phyloP scores from a whole-genome alignment of 2,113 vertebrate genomes.

The Noturus placidus region DNA sequence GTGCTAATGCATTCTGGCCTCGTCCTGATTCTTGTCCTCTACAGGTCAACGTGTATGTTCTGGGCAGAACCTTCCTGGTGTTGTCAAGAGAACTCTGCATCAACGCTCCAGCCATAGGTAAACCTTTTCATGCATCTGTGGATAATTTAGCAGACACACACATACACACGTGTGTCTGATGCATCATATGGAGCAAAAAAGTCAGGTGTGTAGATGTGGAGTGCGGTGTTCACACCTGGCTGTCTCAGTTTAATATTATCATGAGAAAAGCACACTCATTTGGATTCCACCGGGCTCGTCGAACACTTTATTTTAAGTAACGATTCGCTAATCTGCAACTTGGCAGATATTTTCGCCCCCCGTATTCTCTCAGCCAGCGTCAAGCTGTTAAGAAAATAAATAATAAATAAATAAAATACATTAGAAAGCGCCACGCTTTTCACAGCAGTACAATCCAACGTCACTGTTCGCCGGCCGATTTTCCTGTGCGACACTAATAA shows the following conservation, averaged over 20 bases:
- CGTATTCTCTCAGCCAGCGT: conserved; percentile 61
- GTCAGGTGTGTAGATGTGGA: background rate
- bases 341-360: background rate
- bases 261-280: background rate
- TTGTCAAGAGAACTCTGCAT: conserved; percentile 94
- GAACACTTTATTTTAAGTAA: conserved; percentile 21
- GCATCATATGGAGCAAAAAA: background rate
- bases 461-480: conserved; percentile 60
- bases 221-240: conserved; percentile 50
- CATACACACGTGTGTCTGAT: background rate
- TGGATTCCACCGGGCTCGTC: background rate
- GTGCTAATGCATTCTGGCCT: background rate
- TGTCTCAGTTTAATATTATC: background rate
- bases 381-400: conserved; percentile 71
- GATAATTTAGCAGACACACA: background rate
- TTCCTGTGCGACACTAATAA: conserved; percentile 71
- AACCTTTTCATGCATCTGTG: background rate
- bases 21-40: conserved; percentile 30
- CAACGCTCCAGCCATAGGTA: conserved; percentile 97
- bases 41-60: conserved; percentile 93
- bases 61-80: conserved; percentile 91
- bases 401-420: conserved; percentile 72
- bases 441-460: conserved; percentile 63
- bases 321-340: background rate
- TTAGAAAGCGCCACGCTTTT: conserved; percentile 57